A percentile compares a stretch with the other conserved stretches of the same genome.
Conservation (phyloP, 2,113 vertebrate genomes). For the Malaclemys terrapin region DNA sequence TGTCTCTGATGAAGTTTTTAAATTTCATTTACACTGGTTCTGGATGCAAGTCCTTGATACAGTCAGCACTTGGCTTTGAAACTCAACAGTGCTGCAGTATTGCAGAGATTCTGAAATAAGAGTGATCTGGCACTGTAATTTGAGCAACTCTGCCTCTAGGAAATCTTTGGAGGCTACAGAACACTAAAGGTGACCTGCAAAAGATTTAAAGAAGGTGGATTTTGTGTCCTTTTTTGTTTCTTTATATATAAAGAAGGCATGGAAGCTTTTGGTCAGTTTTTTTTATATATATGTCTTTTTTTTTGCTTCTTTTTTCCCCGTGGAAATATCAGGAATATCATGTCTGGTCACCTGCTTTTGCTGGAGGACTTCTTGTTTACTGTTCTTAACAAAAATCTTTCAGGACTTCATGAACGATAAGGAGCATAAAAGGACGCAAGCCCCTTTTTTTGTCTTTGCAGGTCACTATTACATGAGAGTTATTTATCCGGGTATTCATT, state of each 20-base stretch:
- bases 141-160: fast-evolving
- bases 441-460: not conserved
- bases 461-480: not conserved
- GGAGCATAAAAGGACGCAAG: not conserved
- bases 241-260: no score
- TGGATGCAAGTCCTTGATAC: not conserved
- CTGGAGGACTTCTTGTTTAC: not conserved
- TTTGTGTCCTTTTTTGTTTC: not conserved
- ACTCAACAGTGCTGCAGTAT: not conserved
- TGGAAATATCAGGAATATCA: not conserved
- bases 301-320: no score
- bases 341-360: not conserved
- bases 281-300: no score
- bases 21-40: not conserved
- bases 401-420: not conserved
- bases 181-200: not conserved
- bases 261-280: no score
- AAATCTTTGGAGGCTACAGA: not conserved
- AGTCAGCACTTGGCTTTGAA: not conserved
- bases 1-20: not conserved
- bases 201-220: not conserved
- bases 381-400: not conserved
- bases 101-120: not conserved
- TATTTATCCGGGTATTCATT: not conserved
- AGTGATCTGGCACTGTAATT: not conserved